These are phyloP conservation scores for Callipepla squamata DNA, from an alignment of 2,113 vertebrate species.

Conservation along the genomic window DNA sequence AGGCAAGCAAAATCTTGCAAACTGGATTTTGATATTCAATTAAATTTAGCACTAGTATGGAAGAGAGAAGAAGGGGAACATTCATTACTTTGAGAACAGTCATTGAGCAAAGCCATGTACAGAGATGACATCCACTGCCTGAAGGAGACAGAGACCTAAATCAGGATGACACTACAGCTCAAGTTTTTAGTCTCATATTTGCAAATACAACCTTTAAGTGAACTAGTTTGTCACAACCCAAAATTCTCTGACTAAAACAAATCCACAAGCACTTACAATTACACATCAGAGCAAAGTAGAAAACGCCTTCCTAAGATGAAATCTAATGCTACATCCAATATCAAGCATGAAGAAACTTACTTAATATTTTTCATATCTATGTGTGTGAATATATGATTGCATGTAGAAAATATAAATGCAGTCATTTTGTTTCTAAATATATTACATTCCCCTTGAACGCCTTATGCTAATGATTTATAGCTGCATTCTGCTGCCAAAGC, in stretches of 20 bases:
- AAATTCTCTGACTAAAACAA: background rate
- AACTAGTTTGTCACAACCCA: background rate
- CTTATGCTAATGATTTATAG: background rate
- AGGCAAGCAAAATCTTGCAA: background rate
- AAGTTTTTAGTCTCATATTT: background rate
- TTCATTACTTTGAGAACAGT: slow-evolving; percentile 32
- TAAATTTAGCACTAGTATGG: background rate
- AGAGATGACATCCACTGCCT: slow-evolving; percentile 39
- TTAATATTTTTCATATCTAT: background rate
- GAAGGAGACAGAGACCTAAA: slow-evolving; percentile 49
- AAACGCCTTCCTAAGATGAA: accelerated
- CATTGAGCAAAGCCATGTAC: background rate
- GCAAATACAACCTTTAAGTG: background rate
- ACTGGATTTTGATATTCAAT: background rate
- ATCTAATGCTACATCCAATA: background rate
- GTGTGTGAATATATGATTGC: background rate
- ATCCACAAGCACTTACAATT: background rate
- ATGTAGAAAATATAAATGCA: background rate
- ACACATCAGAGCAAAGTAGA: background rate
- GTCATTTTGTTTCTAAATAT: background rate
- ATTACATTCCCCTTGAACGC: background rate
- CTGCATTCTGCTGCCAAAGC: background rate
- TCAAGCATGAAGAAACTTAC: background rate
- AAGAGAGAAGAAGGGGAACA: background rate
- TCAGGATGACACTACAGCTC: slow-evolving; percentile 16